Evolutionary conservation across 1,140 invertebrate genomes (phyloP), one percentile per base, ranked within the genome.

Genomic region (Pygmarrhopalites habei): DNA sequence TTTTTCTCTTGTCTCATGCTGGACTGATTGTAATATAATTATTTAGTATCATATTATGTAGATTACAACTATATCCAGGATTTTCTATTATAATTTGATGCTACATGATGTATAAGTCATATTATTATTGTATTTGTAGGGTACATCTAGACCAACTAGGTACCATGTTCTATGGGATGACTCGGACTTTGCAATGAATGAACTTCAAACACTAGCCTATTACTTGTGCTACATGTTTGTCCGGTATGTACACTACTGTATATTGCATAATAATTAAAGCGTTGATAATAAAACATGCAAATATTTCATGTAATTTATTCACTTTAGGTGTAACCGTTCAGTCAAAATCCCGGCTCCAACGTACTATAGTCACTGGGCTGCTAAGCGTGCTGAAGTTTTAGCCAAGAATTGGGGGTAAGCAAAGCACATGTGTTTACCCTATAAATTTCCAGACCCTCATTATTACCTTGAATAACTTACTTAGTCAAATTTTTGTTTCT

Each of bases 341-440:
- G 91, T 96, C 0, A 92, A 89, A 15, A 94, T 95, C 79, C 92
- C 92, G 1, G 87, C 93, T 1, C 92, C 92, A 1, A 93, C 90
- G 0, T 95, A 95, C 76, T 94, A 95, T 76, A 91, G 92, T 26
- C 92, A 96, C 79, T 81, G 94, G 58, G 91, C 87, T 19, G 91
- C 90, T 15, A 85, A 85, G 60, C 79, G 92, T 49, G 79, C 67
- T 5, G 55, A 67, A 55, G 21, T 39, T n/a, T n/a, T n/a, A n/a
- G n/a, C n/a, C n/a, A n/a, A n/a, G n/a, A n/a, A n/a, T n/a, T n/a
- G n/a, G n/a, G n/a, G n/a, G n/a, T n/a, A n/a, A n/a, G n/a, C n/a
- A n/a, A n/a, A n/a, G n/a, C n/a, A n/a, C n/a, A n/a, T n/a, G n/a
- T n/a, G n/a, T n/a, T n/a, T n/a, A n/a, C n/a, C n/a, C n/a, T n/a